Evolutionary conservation across 2,888 invertebrate genomes (phyloP).

Genomic region (Apoderus coryli): DNA sequence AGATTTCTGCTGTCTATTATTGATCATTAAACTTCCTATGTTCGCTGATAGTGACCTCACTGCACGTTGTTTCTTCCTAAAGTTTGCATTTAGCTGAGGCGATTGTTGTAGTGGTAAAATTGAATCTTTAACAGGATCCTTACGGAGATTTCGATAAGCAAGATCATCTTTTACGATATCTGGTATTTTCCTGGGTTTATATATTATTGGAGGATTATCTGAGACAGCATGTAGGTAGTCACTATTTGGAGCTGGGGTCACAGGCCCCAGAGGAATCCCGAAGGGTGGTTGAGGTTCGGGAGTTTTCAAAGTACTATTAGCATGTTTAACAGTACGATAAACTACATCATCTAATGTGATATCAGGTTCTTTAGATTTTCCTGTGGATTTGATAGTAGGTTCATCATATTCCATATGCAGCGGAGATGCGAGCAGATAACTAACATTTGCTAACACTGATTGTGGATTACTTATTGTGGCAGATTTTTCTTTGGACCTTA

Average conservation of each 20-base stretch:
- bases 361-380: slow-evolving; percentile 53
- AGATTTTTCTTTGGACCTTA: slow-evolving; percentile 46
- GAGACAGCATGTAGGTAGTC: slow-evolving; percentile 74
- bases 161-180: slow-evolving; percentile 78
- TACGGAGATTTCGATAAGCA: slow-evolving; percentile 71
- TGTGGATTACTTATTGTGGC: slow-evolving; percentile 35
- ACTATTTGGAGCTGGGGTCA: slow-evolving; percentile 62
- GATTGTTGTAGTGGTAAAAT: slow-evolving; percentile 30
- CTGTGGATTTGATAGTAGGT: slow-evolving; percentile 22
- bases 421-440: slow-evolving; percentile 58
- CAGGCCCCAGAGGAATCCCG: slow-evolving; percentile 77
- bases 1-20: slow-evolving; percentile 21
- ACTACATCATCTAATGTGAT: slow-evolving; percentile 72
- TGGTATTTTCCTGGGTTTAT: slow-evolving; percentile 54
- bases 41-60: slow-evolving; percentile 74
- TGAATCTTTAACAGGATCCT: slow-evolving; percentile 49
- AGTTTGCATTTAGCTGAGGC: slow-evolving; percentile 27
- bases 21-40: slow-evolving; percentile 61
- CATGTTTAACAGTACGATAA: slow-evolving; percentile 63
- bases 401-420: slow-evolving; percentile 42
- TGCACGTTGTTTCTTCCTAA: slow-evolving; percentile 60
- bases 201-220: slow-evolving; percentile 45
- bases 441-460: slow-evolving; percentile 37
- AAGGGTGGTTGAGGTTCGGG: slow-evolving; percentile 78
- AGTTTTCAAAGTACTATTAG: slow-evolving; percentile 56